Evolutionary conservation across 2,888 invertebrate species (phyloP).

Genomic region (Microplitis manilae): DNA sequence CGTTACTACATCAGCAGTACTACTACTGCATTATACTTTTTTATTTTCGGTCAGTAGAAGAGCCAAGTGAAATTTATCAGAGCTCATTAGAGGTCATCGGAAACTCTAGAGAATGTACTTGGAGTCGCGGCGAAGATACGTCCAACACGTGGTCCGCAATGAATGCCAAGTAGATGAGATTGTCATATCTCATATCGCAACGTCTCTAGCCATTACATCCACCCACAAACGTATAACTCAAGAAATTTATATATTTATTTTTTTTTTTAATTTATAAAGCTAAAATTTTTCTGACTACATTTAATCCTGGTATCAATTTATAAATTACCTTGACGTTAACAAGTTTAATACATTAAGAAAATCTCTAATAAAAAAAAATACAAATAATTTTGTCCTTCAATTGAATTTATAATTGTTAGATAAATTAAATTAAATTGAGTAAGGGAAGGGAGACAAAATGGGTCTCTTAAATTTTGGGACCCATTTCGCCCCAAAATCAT

Average conservation of each 20-base stretch:
- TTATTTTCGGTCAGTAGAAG: conserved; percentile 28
- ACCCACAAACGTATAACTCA: not conserved
- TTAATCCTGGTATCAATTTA: not conserved
- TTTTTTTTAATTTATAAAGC: no score
- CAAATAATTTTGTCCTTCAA: no score
- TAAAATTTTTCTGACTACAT: no score
- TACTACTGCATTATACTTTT: conserved; percentile 47
- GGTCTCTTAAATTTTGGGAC: no score
- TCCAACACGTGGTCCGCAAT: conserved; percentile 48
- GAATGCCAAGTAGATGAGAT: conserved; percentile 37
- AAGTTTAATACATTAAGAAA: not conserved
- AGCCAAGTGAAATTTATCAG: not conserved
- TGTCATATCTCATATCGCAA: not conserved
- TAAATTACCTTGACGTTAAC: not conserved
- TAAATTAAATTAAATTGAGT: not conserved
- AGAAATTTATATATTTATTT: no score
- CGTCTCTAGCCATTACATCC: not conserved
- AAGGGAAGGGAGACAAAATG: no score
- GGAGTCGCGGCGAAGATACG: conserved; percentile 33
- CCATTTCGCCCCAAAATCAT: no score
- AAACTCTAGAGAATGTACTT: conserved; percentile 2
- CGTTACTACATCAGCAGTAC: conserved; percentile 25
- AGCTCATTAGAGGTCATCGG: no score
- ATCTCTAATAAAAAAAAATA: no score
- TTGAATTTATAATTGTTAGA: no score